Evolutionary conservation across 2,888 invertebrate genomes (phyloP).

Genomic region (Ectropis crepuscularia): DNA sequence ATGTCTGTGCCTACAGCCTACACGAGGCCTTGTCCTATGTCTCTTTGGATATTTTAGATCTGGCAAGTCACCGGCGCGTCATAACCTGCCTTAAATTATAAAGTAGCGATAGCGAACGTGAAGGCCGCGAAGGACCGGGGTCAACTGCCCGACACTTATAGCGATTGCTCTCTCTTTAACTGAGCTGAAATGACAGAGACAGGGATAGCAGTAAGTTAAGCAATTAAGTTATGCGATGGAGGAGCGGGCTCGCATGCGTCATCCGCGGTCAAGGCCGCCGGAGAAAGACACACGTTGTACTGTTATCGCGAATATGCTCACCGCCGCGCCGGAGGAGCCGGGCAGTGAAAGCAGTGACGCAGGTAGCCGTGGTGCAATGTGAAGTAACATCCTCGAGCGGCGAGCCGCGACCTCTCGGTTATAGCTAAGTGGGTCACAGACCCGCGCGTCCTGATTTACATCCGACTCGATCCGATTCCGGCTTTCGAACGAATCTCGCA

Average conservation of each 20-base stretch:
- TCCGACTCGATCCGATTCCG: background rate
- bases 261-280: constrained; percentile 25
- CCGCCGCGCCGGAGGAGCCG: background rate
- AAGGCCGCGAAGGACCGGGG: background rate
- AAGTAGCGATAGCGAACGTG: background rate
- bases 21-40: background rate
- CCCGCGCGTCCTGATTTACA: constrained; percentile 10
- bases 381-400: constrained; percentile 22
- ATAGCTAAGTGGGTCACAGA: background rate
- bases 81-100: background rate
- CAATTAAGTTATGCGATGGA: no score
- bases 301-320: background rate
- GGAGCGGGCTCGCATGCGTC: constrained; percentile 5
- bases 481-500: background rate
- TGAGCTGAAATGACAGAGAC: no score
- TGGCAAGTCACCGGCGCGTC: background rate
- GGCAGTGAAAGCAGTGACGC: constrained; percentile 36
- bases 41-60: constrained; percentile 1
- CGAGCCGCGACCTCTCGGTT: constrained; percentile 3
- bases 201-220: no score
- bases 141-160: background rate
- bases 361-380: constrained; percentile 28
- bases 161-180: no score
- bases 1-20: background rate
- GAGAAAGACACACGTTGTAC: constrained; percentile 9